Base-by-base conservation (phyloP, 2,797 vertebrate species). In the Tachyglossus aculeatus region DNA sequence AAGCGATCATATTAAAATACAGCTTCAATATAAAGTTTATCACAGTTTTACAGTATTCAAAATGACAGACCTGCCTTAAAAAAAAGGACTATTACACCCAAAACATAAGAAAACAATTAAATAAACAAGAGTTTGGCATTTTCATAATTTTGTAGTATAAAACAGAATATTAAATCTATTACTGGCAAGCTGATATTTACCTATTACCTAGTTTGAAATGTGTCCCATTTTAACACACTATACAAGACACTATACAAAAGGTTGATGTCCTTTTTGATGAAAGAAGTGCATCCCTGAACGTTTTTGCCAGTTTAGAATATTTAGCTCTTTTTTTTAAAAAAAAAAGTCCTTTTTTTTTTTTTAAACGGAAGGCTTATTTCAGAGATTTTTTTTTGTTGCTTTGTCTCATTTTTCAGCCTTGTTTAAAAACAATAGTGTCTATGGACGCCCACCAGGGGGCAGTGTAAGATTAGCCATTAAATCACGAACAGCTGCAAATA, bases 401-500 rank as follows among this genome's bases (percentile, higher is more conserved):
- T 88, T 91, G 85, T 91, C 77, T 91, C 90, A 86, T 86, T 83
- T 86, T 81, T 90, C 90, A 92, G 89, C 90, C 88, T 91, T 91
- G 88, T 88, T 91, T 92, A 90, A 93, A 92, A 93, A 92, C 83
- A 85, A 86, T 82, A 83, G 88, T 91, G 90, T 92, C 90, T 94
- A 97, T 63, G 96, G 94, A 81, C 96, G 96, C 81, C 96, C 95
- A 86, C 95, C 96, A 80, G 96, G 95, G 79, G 95, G 95, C 86
- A 99, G 92, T 66, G 94, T 92, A 87, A 99, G 95, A 94, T 95
- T 98, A 91, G 95, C 95, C 98, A 99, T 99, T 91, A 99, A 95
- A 91, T 99, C 98, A 71, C 98, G 96, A 90, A 99, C 97, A 60
- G 97, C 97, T 57, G 96, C 95, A 93, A 97, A 99, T 95, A 99